Conservation (phyloP, 2,113 vertebrate species). For the Limnothrissa miodon region DNA sequence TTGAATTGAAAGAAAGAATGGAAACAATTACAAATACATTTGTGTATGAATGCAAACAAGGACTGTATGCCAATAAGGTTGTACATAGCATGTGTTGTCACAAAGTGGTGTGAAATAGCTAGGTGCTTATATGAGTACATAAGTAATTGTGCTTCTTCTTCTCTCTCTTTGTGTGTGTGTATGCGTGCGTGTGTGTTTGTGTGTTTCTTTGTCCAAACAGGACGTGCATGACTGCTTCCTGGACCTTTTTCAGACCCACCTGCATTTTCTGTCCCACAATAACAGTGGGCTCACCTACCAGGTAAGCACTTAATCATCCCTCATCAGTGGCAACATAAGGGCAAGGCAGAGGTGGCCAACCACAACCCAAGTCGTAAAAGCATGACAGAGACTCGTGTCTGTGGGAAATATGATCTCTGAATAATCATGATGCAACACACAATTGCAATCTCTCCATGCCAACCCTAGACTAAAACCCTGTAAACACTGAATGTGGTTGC, state of each 20-base stretch:
- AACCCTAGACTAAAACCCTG: neutral
- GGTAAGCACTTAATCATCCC: conserved; percentile 62
- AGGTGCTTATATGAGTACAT: neutral
- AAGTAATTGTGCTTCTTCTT: neutral
- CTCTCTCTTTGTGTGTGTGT: too few species aligned
- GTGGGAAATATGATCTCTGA: neutral
- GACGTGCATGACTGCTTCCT: conserved; percentile 89
- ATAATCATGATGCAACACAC: neutral
- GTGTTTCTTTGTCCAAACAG: conserved; percentile 57
- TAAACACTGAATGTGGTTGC: neutral
- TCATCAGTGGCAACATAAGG: neutral
- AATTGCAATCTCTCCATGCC: neutral
- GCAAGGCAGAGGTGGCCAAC: neutral
- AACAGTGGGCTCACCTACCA: conserved; percentile 84
- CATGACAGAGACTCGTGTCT: neutral
- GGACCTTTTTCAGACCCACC: conserved; percentile 90
- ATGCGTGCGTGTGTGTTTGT: too few species aligned
- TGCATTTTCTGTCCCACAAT: conserved; percentile 89
- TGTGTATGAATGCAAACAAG: neutral
- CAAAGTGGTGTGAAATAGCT: neutral
- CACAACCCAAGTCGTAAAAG: neutral
- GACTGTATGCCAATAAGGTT: too few species aligned
- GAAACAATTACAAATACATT: neutral
- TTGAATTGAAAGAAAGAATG: neutral
- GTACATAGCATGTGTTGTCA: too few species aligned